Base-by-base conservation (phyloP, 1,140 invertebrate genomes). In the Diachasmimorpha longicaudata region DNA sequence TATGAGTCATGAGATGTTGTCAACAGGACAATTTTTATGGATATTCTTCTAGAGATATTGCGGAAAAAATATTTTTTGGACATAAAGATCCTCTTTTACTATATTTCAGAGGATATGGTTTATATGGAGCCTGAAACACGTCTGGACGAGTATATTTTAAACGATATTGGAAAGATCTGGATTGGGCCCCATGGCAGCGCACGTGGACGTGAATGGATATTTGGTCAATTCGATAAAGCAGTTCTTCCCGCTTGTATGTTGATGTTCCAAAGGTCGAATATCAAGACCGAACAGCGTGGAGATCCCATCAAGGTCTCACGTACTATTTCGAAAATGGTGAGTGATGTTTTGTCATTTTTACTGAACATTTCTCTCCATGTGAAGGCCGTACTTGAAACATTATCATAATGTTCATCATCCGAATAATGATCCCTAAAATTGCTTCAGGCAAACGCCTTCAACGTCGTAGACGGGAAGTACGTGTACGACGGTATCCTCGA, bases 241-340 rank as follows among this genome's bases (percentile, higher is more conserved):
- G 87, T 91, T 5, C 82, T 93, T 16, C 90, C 91, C n/a, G 89
- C 90, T 19, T 85, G 87, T 36, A 88, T 91, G 78, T 85, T 90
- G 39, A 79, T 92, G 4, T 79, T 92, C 25, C 90, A 92, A 58
- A 84, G 84, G 71, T 88, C 90, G 1, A 85, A 87, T 1, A 81
- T 87, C 11, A 86, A 84, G 14, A 78, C 85, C 5, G 67, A 81
- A n/a, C 80, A 81, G 13, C 90, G 94, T 73, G 93, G 93, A 1
- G 93, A 95, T 82, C 93, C 95, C 5, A 89, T 96, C 0, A 91
- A 91, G 80, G 89, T 96, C 68, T 85, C 91, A 0, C 89, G 95
- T 48, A 91, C 91, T 4, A 92, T 96, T 71, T 94, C 94, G 1
- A 92, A 91, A 82, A 92, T 94, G 78, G 92, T 93, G 86, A 90